Base-by-base conservation (phyloP, 2,888 invertebrate genomes). In the Drosophila atroscutellata region DNA sequence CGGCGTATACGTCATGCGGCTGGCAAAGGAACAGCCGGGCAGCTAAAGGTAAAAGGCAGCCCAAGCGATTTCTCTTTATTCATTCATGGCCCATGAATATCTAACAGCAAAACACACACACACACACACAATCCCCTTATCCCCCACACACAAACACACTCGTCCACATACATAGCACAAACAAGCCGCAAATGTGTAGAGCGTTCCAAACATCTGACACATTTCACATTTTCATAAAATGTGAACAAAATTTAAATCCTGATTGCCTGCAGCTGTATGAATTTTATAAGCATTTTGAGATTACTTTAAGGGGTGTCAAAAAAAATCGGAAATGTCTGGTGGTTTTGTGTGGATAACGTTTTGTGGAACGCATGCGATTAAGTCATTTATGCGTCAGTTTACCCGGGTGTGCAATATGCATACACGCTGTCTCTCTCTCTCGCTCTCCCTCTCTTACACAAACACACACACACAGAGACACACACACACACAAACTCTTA, bases 31-130 rank as follows among this genome's bases (percentile, higher is more conserved):
- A 62, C 82, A 76, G 59, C 56, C 51, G 60, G 34, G 28, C 67
- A 75, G 72, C 57, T 62, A 76, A 70, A 79, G 79, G 76, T 70
- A 72, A 65, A 58, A 76, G 71, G 50, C 69, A 50, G 39, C 60
- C 50, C 74, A 51, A 77, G 73, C 79, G 69, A 67, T 47, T 54
- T 67, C 58, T 55, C 79, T 89, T 87, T 86, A 89, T 76, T 89
- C 90, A 87, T 87, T 89, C 83, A 89, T 87, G 60, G 50, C 73
- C 49, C 75, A 83, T 83, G 81, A 77, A 81, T 81, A 75, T 80
- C 80, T 82, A 80, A 82, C 37, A 64, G 28, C 52, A 62, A 70
- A 66, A 72, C n/a, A 69, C 36, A 54, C 51, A 32, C n/a, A 36
- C 28, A 28, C 28, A 28, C n/a, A 49, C 50, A 51, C 32, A 24